A percentile compares a stretch with the other conserved stretches of the same genome.
These are phyloP conservation scores for Lycaon pictus DNA, from an alignment of 2,113 vertebrate species.

Conservation along the genomic window DNA sequence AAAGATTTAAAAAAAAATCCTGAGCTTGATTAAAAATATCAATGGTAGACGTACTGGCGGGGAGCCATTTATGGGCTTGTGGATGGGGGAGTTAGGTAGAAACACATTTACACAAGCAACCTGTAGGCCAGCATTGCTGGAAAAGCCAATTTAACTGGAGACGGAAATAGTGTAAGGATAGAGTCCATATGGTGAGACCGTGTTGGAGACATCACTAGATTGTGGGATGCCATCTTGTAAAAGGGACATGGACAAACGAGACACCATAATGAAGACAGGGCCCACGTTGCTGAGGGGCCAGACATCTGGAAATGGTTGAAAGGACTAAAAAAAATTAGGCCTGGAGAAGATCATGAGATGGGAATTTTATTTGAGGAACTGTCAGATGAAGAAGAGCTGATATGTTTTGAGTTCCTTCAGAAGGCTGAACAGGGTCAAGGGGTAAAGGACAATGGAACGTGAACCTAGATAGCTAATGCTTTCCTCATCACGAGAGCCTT, in stretches of 20 bases:
- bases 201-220: background rate
- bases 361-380: background rate
- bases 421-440: no score
- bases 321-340: background rate
- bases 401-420: background rate
- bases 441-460: background rate
- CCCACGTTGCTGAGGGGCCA: background rate
- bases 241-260: background rate
- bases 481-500: background rate
- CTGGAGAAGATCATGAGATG: background rate
- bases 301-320: background rate
- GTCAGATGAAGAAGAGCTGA: background rate
- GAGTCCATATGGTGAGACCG: background rate
- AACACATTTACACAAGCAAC: background rate
- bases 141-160: background rate
- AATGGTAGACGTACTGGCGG: background rate
- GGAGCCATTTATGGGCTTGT: no score
- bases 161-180: background rate
- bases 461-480: no score
- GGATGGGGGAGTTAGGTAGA: background rate
- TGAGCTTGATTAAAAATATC: background rate
- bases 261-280: background rate
- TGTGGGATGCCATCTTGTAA: background rate
- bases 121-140: background rate
- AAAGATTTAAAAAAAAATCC: background rate